Evolutionary conservation across 2,113 vertebrate species (phyloP).

Genomic region (Cyprinus carpio): DNA sequence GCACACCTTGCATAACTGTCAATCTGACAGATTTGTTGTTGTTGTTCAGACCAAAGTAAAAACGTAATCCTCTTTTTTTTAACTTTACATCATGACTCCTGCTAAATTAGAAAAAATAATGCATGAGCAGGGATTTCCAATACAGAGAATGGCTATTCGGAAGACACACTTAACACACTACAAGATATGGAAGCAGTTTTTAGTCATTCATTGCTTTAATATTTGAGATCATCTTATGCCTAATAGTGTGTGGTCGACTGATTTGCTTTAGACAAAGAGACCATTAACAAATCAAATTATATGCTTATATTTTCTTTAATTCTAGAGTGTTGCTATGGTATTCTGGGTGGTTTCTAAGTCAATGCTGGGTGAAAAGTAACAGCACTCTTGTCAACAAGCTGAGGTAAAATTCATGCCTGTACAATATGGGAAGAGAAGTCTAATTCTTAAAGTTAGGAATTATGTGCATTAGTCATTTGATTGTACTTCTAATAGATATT

Average conservation of each 20-base stretch:
- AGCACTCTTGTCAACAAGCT: too few relatives aligned
- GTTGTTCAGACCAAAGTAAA: background rate
- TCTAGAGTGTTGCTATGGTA: too few relatives aligned
- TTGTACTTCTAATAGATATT: too few relatives aligned
- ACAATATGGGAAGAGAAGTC: too few relatives aligned
- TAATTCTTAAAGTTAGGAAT: too few relatives aligned
- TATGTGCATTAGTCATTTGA: too few relatives aligned
- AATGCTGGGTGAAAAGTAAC: too few relatives aligned
- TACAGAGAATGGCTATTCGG: background rate
- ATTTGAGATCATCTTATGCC: background rate
- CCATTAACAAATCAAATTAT: background rate
- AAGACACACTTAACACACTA: background rate
- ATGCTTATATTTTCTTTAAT: too few relatives aligned
- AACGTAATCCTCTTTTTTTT: background rate
- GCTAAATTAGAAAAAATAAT: background rate
- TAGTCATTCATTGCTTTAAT: background rate
- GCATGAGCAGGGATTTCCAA: background rate
- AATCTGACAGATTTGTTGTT: background rate
- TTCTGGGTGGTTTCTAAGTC: too few relatives aligned
- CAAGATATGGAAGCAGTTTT: background rate
- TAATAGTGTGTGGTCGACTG: background rate
- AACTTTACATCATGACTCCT: background rate
- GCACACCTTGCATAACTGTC: background rate
- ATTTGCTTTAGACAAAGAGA: background rate
- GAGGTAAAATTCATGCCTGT: too few relatives aligned